Base-by-base conservation (phyloP, 2,888 invertebrate species). In the Leptinotarsa rubiginosa region DNA sequence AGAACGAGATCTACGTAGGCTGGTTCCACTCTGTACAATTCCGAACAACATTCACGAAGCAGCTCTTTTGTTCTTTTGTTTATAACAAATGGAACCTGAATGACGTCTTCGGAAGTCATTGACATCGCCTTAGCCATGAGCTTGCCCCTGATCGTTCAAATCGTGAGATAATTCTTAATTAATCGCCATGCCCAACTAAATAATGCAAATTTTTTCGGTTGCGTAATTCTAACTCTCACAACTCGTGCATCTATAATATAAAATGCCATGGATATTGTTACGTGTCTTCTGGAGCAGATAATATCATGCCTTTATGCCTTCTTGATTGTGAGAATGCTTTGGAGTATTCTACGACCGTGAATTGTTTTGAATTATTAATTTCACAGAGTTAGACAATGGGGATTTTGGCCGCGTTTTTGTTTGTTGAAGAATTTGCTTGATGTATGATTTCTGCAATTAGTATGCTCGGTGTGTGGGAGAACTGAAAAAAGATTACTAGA, bases 91-190 rank as follows among this genome's bases (percentile, higher is more conserved):
- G 70, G 67, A 52, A 47, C 62, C 64, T 66, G 64, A 69, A 69
- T 70, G 72, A 72, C 76, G 76, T 64, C 56, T 18, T 18, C 50
- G 66, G 72, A 75, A 75, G 77, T 65, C 77, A 77, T 75, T 75
- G 75, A 77, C 77, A 75, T 75, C 75, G 73, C 65, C 75, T 75
- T 66, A 73, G 62, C 77, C 75, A 73, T 75, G 75, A 74, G 74
- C 74, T 77, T 75, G 77, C 70, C 77, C 77, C 75, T 75, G 77
- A 75, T 73, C 73, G 65, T 72, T 77, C 65, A 67, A 77, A 72
- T 77, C 77, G 77, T 77, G 77, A 77, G 77, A 77, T 77, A 70
- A 73, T 77, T 77, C 69, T 75, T 70, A 77, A 77, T 77, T 77
- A 77, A 73, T 73, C 52, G 65, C 70, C 73, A 70, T 72, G 73